Evolutionary conservation across 2,888 invertebrate genomes (phyloP).

Genomic region (Epinotia nisella): DNA sequence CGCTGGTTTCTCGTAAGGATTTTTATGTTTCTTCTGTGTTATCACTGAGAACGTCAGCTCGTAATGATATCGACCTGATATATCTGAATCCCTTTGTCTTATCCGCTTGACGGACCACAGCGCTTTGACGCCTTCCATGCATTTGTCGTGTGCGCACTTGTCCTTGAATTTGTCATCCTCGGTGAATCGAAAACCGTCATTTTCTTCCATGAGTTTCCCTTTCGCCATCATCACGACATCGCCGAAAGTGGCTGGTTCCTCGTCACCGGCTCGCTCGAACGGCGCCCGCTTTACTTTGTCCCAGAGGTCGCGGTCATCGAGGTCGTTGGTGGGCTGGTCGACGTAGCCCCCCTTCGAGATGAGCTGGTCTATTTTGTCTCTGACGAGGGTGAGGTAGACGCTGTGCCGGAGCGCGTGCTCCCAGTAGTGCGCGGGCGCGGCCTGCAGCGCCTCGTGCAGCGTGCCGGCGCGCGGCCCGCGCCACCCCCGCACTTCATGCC

Average conservation of each 20-base stretch:
- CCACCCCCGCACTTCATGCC: constrained; percentile 62
- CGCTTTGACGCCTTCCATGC: constrained; percentile 84
- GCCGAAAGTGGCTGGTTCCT: constrained; percentile 83
- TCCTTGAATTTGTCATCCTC: constrained; percentile 73
- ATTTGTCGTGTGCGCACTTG: constrained; percentile 74
- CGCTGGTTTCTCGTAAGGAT: constrained; percentile 82
- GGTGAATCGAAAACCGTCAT: constrained; percentile 83
- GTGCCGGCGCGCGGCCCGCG: constrained; percentile 58
- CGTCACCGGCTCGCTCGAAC: constrained; percentile 69
- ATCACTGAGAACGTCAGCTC: constrained; percentile 88
- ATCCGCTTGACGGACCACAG: constrained; percentile 89
- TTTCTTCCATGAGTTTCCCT: constrained; percentile 85
- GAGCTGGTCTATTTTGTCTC: constrained; percentile 83
- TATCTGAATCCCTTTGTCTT: constrained; percentile 85
- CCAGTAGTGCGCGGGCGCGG: constrained; percentile 83
- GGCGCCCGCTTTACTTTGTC: constrained; percentile 78
- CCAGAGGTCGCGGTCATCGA: constrained; percentile 79
- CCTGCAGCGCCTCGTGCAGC: constrained; percentile 61
- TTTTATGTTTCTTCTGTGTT: constrained; percentile 75
- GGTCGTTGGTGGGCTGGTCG: constrained; percentile 62
- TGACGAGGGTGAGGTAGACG: constrained; percentile 86
- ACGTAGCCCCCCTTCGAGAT: constrained; percentile 70
- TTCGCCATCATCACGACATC: constrained; percentile 87
- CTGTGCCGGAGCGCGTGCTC: constrained; percentile 88
- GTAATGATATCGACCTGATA: constrained; percentile 80